phyloP scores from a whole-genome alignment of 1,140 invertebrate genomes.

The Chironomus tepperi region DNA sequence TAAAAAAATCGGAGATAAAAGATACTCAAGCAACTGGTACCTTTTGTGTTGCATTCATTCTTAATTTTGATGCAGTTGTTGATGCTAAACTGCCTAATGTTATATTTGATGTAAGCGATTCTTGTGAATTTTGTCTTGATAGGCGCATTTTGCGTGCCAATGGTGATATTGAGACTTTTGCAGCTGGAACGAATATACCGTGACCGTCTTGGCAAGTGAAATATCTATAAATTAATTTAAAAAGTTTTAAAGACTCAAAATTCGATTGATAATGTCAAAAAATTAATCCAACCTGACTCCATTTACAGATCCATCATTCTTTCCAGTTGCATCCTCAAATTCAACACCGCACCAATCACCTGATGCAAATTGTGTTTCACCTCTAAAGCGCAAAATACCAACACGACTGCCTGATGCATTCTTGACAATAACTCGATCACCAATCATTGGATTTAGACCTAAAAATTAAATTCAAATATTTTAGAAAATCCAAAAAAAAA shows the following conservation, averaged over 20 bases:
- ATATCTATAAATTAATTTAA: conserved; percentile 59
- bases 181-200: conserved; percentile 84
- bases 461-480: neutral
- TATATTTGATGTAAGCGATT: conserved; percentile 71
- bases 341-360: conserved; percentile 94
- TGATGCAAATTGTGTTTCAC: conserved; percentile 76
- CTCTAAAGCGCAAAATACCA: conserved; percentile 76
- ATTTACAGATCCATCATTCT: conserved; percentile 91
- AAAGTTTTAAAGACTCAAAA: neutral
- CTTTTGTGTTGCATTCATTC: conserved; percentile 37
- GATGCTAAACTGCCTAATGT: conserved; percentile 62
- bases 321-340: conserved; percentile 84
- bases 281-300: conserved; percentile 55
- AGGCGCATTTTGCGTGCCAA: conserved; percentile 58
- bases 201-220: conserved; percentile 85
- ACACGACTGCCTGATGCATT: conserved; percentile 74
- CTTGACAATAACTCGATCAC: conserved; percentile 86
- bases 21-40: conserved; percentile 33
- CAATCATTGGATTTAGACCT: conserved; percentile 56
- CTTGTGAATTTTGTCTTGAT: conserved; percentile 70
- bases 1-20: too few species aligned
- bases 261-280: conserved; percentile 19
- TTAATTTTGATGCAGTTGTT: conserved; percentile 41
- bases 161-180: conserved; percentile 76
- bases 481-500: neutral